Conservation (phyloP, 1,140 invertebrate species). For the Sminthurinus signatus region DNA sequence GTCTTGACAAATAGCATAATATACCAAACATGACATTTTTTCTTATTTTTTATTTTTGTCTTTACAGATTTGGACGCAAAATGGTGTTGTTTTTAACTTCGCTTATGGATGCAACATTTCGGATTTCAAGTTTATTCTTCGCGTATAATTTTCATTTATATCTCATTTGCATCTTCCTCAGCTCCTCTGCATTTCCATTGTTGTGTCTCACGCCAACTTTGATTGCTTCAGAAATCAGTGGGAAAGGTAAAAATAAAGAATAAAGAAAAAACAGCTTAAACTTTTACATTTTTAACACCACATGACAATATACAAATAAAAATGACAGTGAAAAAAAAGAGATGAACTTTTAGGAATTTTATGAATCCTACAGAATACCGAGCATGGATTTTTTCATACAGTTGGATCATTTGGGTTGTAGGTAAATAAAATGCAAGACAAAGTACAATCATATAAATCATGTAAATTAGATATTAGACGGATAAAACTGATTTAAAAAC, state of each 20-base stretch:
- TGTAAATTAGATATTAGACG: no score
- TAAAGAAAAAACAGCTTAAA: background rate
- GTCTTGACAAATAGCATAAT: background rate
- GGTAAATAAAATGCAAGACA: constrained; percentile 17
- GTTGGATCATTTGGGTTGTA: constrained; percentile 20
- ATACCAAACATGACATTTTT: background rate
- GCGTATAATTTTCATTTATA: constrained; percentile 11
- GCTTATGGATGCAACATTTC: constrained; percentile 33
- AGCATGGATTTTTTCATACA: constrained; percentile 28
- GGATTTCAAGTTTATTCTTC: constrained; percentile 27
- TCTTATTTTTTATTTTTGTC: background rate
- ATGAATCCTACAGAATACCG: constrained; percentile 26
- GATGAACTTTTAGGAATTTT: background rate
- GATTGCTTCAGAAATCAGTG: constrained; percentile 37
- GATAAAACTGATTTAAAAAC: no score
- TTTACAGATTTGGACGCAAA: constrained; percentile 34
- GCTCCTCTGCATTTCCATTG: constrained; percentile 32
- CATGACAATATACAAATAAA: background rate
- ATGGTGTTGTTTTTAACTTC: constrained; percentile 37
- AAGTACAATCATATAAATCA: no score
- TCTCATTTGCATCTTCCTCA: constrained; percentile 26
- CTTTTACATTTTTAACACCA: background rate
- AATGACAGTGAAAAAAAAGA: background rate
- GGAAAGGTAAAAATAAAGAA: constrained; percentile 15
- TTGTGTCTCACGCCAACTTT: constrained; percentile 35